phyloP scores from a whole-genome alignment of 1,140 invertebrate species.

The Octopus sinensis region DNA sequence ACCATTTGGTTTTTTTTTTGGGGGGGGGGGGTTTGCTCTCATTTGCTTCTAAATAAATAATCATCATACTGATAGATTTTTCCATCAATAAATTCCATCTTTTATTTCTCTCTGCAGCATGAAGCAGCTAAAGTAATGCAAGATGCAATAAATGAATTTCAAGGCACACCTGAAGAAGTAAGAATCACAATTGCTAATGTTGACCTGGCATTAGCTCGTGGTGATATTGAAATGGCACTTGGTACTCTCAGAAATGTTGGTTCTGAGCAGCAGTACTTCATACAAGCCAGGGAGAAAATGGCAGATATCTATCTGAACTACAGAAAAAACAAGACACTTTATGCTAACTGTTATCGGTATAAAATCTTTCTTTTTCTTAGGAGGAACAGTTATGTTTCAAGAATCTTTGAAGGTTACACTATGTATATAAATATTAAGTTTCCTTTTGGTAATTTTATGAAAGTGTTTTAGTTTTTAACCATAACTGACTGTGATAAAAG shows the following conservation, averaged over 20 bases:
- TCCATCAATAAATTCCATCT: no score
- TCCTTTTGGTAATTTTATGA: no score
- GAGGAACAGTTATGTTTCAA: not conserved
- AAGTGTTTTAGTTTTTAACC: no score
- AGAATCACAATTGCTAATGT: constrained; percentile 80
- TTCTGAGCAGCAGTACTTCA: constrained; percentile 79
- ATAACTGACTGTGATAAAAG: no score
- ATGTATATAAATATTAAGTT: no score
- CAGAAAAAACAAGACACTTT: constrained; percentile 74
- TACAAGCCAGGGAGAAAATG: constrained; percentile 82
- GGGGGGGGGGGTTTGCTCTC: no score
- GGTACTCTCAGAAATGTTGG: constrained; percentile 73
- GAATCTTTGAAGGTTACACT: no score
- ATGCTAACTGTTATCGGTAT: constrained; percentile 64
- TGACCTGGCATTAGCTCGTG: constrained; percentile 75
- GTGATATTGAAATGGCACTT: constrained; percentile 78
- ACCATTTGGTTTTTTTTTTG: no score
- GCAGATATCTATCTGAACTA: constrained; percentile 88
- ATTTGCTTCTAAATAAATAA: no score
- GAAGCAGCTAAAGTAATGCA: constrained; percentile 81
- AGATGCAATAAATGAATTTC: constrained; percentile 75
- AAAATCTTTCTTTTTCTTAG: constrained; percentile 3
- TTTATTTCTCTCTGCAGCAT: constrained; percentile 52
- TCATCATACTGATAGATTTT: no score
- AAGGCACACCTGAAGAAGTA: constrained; percentile 78